A percentile compares a stretch with the other conserved stretches of the same genome.
phyloP scores from a whole-genome alignment of 2,113 vertebrate species.

The Eulemur rufifrons region DNA sequence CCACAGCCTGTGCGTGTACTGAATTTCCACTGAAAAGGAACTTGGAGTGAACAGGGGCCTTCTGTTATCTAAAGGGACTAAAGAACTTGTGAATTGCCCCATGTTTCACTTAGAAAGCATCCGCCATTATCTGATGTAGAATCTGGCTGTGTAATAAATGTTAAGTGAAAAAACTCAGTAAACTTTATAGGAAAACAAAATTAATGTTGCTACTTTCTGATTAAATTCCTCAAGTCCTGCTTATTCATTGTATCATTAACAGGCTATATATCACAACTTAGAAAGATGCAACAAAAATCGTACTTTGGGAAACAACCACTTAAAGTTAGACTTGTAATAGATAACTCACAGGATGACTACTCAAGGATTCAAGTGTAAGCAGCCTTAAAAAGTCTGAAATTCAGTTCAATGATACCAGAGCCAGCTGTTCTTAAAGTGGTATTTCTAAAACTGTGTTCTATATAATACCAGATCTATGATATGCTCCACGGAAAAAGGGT shows the following conservation, averaged over 20 bases:
- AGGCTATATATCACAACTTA: not conserved
- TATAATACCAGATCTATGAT: not conserved
- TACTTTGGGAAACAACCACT: not conserved
- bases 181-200: not conserved
- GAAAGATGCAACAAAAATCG: not conserved
- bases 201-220: not conserved
- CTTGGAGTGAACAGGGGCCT: not conserved
- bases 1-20: rapidly evolving
- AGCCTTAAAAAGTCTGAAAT: not conserved
- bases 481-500: not conserved
- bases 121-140: not conserved
- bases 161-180: not conserved
- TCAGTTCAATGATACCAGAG: not conserved
- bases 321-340: not conserved
- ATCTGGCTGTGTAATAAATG: not conserved
- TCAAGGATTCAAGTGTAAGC: not conserved
- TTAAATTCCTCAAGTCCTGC: not conserved
- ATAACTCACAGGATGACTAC: not conserved
- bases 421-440: not conserved
- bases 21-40: not conserved
- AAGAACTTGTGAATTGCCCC: not conserved
- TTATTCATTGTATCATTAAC: not conserved
- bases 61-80: not conserved
- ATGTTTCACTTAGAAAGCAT: not conserved
- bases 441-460: not conserved